These are phyloP conservation scores for Rhabditoides inermis DNA, from an alignment of 2,888 invertebrate genomes.

Conservation along the genomic window DNA sequence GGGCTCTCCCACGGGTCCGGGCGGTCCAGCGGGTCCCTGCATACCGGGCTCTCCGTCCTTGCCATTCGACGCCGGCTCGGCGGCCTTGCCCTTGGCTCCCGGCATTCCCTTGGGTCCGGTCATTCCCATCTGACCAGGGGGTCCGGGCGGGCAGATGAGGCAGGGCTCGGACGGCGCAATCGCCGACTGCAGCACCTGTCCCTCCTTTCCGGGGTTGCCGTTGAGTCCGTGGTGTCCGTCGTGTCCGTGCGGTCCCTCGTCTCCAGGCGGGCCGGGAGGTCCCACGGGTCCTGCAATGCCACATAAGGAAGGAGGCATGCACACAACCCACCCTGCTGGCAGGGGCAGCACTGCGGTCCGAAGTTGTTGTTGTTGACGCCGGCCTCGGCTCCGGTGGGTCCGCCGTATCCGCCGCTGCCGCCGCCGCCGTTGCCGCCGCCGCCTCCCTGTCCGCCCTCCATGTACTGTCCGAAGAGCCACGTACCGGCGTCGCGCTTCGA, in stretches of 20 bases:
- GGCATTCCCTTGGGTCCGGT: constrained; percentile 40
- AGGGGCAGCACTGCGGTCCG: constrained; percentile 36
- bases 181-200: constrained; percentile 29
- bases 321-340: constrained; percentile 26
- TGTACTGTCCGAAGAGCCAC: constrained; percentile 46
- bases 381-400: constrained; percentile 14
- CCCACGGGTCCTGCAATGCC: constrained; percentile 17
- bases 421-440: constrained; percentile 29
- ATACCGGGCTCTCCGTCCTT: constrained; percentile 33
- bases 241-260: constrained; percentile 32
- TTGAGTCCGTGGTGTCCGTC: constrained; percentile 41
- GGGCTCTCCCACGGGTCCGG: constrained; percentile 37
- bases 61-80: constrained; percentile 40
- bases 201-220: constrained; percentile 42
- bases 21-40: constrained; percentile 43
- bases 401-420: constrained; percentile 9
- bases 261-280: constrained; percentile 36
- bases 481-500: constrained; percentile 23
- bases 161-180: constrained; percentile 37
- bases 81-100: constrained; percentile 48
- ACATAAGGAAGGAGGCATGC: neutral
- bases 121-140: constrained; percentile 38
- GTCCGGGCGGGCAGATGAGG: constrained; percentile 45
- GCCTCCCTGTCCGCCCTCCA: constrained; percentile 34
- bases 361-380: constrained; percentile 19